These are phyloP conservation scores for Yponomeuta cagnagella DNA, from an alignment of 2,888 invertebrate species.

Conservation along the genomic window DNA sequence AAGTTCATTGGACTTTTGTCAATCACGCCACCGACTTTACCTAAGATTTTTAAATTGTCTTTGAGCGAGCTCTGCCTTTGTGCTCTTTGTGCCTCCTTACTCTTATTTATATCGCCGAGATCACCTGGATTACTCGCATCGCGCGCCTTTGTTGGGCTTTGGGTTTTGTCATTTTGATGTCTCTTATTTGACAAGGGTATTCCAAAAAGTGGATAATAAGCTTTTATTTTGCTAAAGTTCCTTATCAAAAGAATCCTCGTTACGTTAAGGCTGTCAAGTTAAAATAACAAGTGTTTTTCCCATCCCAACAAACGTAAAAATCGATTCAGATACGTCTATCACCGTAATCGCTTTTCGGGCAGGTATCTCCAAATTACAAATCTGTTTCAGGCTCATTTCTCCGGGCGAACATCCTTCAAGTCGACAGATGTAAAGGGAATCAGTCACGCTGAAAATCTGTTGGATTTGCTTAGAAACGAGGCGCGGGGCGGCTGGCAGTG, in stretches of 20 bases:
- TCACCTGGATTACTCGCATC: neutral
- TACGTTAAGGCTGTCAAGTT: neutral
- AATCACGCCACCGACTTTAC: slow-evolving; percentile 42
- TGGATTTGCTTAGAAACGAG: slow-evolving; percentile 14
- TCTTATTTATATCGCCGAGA: neutral
- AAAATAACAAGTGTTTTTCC: too few species aligned
- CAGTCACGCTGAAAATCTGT: slow-evolving; percentile 15
- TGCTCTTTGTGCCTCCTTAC: neutral
- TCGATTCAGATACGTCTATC: neutral
- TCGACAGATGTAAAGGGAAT: slow-evolving; percentile 11
- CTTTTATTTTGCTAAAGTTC: neutral
- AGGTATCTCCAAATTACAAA: slow-evolving; percentile 7
- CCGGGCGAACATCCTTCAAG: slow-evolving; percentile 9
- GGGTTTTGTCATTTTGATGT: neutral
- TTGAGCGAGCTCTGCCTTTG: slow-evolving; percentile 19
- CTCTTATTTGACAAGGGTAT: slow-evolving; percentile 13
- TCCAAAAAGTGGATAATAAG: neutral
- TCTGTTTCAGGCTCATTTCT: slow-evolving; percentile 2
- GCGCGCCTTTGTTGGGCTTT: neutral
- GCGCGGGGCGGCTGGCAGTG: slow-evolving; percentile 8
- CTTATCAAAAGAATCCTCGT: neutral
- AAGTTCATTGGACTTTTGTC: slow-evolving; percentile 36
- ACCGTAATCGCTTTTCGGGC: neutral
- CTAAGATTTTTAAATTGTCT: slow-evolving; percentile 52
- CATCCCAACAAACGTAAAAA: neutral